Percentiles rank a stretch among this genome's conserved stretches.
Evolutionary conservation across 2,888 invertebrate genomes (phyloP).

Genomic region (Pseudanteris insignis): DNA sequence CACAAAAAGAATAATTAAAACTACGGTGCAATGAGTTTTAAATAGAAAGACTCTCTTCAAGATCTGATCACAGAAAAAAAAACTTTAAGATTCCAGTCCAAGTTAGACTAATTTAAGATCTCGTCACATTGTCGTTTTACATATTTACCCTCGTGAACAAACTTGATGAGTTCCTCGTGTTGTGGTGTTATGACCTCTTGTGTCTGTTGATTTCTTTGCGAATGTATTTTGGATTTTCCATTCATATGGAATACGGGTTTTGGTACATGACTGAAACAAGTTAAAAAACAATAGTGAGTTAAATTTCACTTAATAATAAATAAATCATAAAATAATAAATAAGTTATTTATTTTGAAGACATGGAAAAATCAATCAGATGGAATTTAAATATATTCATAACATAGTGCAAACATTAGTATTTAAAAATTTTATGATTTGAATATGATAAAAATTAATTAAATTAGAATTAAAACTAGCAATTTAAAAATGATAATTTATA

Average conservation of each 20-base stretch:
- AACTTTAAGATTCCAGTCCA: no score
- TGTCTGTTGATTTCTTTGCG: slow-evolving; percentile 70
- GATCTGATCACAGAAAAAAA: no score
- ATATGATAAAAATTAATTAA: no score
- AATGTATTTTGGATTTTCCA: slow-evolving; percentile 73
- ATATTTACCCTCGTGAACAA: slow-evolving; percentile 82
- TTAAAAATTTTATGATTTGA: no score
- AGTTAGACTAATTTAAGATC: no score
- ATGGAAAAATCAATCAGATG: no score
- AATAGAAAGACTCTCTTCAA: no score
- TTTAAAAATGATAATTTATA: neutral
- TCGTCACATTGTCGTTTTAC: neutral
- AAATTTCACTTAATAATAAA: slow-evolving; percentile 1
- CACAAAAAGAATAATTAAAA: no score
- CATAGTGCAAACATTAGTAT: no score
- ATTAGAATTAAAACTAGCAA: neutral
- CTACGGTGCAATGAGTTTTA: no score
- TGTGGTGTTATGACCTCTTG: slow-evolving; percentile 77
- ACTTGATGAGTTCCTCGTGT: slow-evolving; percentile 88
- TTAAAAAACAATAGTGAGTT: neutral
- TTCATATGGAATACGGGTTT: slow-evolving; percentile 83
- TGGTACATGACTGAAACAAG: slow-evolving; percentile 70
- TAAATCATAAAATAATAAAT: neutral
- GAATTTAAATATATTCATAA: no score
- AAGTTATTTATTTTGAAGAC: neutral